Evolutionary conservation across 2,888 invertebrate species (phyloP), one percentile per base, ranked within the genome.

Genomic region (Cryptocheilus praepositus): DNA sequence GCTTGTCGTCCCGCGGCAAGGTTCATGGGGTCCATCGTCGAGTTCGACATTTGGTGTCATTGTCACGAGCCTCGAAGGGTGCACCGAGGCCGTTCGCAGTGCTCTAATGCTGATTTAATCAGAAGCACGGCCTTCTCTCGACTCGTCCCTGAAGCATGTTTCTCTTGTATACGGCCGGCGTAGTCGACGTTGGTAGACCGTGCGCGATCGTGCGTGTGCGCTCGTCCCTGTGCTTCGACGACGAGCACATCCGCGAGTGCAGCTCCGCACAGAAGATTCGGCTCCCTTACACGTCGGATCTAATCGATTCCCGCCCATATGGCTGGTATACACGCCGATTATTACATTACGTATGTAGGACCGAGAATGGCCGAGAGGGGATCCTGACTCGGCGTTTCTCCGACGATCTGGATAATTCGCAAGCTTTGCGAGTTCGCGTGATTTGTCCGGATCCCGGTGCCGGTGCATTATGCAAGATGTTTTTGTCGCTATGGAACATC

Each of bases 331-430:
- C 85, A 87, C 82, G 84, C 80, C 85, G 87, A 88, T 88, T 88
- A 88, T 88, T 88, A 85, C 88, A 87, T 88, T 88, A 88, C 82
- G 84, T 83, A 85, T 86, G 86, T 86, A 86, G 81, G 82, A 79
- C 77, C 78, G 81, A 81, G 83, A 85, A 85, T 85, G 79, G 77
- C 76, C 74, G 74, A 74, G 71, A 80, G 52, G 72, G 64, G 72
- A 70, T 54, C 36, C 7, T 59, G 66, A 64, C 57, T 67, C 45
- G 44, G 11, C 22, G 13, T 22, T 49, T 8, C 51, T 22, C 15
- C 16, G 36, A 18, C 13, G 18, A n/a, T n/a, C 13, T n/a, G 49
- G 54, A 15, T 43, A 15, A 25, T 25, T 51, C 25, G 49, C 19
- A 36, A 36, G 36, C 7, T 36, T 36, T 36, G 36, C 36, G 36